Base-by-base conservation (phyloP, 2,888 invertebrate genomes). In the Lepidonotus clava region DNA sequence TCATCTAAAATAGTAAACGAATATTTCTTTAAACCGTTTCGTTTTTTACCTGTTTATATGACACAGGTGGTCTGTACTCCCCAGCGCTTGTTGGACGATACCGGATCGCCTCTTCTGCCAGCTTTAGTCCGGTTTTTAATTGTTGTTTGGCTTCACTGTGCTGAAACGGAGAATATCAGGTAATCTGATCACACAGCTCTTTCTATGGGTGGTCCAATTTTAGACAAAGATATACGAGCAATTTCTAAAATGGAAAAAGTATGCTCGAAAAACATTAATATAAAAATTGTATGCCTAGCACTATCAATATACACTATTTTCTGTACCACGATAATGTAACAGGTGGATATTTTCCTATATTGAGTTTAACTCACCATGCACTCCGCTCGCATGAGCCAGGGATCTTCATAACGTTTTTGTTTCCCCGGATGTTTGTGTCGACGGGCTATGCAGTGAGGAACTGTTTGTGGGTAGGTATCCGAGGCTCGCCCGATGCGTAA, bases 401-500 rank as follows among this genome's bases (percentile, higher is more conserved):
- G 86, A 66, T 89, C 89, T 77, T 92, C 91, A 77, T 91, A 88
- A 84, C 88, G 87, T 61, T 86, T 87, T 71, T 87, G 87, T 80
- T 88, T 86, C 24, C 88, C 87, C 8, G 87, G 87, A 53, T 85
- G 84, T 67, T 90, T 91, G 85, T 90, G 91, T 93, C 96, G 96
- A 87, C 97, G 95, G 0, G 97, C 98, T 87, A 98, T 96, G 77
- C 97, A 97, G 94, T 98, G 98, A 0, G 98, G 95, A 87, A 98
- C 95, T 53, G 96, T 97, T 86, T 97, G 95, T 14, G 98, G 98
- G 92, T 97, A 96, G 1, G 97, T 95, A 94, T 98, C 98, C 0
- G 98, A 97, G 0, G 98, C 98, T 91, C 97, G 95, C 0, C 98
- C 98, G 92, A 98, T 97, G 88, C 98, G 95, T 36, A 98, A 95